Conservation (phyloP, 53 echinoderm and acorn worm genomes). For the Patiria pectinifera region DNA sequence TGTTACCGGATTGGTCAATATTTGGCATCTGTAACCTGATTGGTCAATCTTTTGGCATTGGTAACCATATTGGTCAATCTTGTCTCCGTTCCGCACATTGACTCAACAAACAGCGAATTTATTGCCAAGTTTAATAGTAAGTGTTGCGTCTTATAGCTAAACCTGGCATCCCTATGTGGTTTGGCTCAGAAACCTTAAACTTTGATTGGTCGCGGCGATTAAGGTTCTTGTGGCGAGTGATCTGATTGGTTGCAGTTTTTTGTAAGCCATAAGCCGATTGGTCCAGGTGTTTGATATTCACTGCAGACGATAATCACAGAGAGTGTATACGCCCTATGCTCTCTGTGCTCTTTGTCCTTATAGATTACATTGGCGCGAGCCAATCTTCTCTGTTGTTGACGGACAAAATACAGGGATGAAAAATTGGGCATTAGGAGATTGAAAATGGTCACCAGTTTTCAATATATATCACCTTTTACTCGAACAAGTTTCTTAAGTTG, state of each 20-base stretch:
- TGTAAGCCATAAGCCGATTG: neutral
- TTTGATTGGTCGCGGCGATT: no score
- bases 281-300: neutral
- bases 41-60: no score
- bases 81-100: no score
- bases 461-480: neutral
- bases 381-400: neutral
- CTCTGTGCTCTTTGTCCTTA: neutral
- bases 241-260: no score
- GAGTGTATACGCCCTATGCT: neutral
- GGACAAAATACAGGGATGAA: neutral
- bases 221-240: no score
- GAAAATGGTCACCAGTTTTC: neutral
- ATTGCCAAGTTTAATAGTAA: no score
- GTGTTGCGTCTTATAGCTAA: neutral
- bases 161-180: neutral
- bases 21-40: no score
- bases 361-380: neutral
- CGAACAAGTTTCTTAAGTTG: no score
- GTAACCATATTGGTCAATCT: no score
- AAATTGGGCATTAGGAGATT: neutral
- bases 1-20: no score
- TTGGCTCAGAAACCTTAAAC: neutral
- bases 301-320: neutral
- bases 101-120: no score